A percentile compares a stretch with the other conserved stretches of the same genome.
phyloP scores from a whole-genome alignment of 2,888 invertebrate species.

The Actias luna region DNA sequence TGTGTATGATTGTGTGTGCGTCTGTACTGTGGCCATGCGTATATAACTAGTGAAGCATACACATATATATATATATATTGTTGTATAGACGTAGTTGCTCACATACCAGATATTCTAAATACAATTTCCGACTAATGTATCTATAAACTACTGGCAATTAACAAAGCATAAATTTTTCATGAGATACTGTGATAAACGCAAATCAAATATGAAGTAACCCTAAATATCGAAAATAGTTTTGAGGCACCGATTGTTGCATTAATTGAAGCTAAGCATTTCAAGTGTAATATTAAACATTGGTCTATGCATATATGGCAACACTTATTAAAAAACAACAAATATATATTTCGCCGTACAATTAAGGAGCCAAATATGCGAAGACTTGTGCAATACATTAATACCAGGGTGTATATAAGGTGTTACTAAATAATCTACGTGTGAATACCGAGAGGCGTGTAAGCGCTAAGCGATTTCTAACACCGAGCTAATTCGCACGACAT shows the following conservation, averaged over 20 bases:
- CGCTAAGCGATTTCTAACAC: conserved; percentile 71
- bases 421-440: conserved; percentile 27
- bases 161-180: conserved; percentile 46
- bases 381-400: background rate
- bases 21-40: conserved; percentile 52
- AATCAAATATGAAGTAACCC: conserved; percentile 2
- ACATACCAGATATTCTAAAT: conserved; percentile 73
- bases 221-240: background rate
- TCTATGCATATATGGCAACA: conserved; percentile 26
- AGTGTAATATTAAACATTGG: conserved; percentile 12
- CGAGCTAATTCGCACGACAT: conserved; percentile 69
- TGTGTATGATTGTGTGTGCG: conserved; percentile 51
- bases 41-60: conserved; percentile 72
- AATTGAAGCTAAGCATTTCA: conserved; percentile 25
- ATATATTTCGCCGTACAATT: too few species aligned
- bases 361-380: conserved; percentile 2
- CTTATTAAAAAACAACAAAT: background rate
- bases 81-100: conserved; percentile 68
- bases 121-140: conserved; percentile 39
- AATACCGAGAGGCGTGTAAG: conserved; percentile 52
- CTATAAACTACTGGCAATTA: conserved; percentile 37
- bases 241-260: conserved; percentile 11
- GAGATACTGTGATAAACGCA: background rate
- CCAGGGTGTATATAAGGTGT: conserved; percentile 20
- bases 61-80: conserved; percentile 62